Percentiles rank a stretch among this genome's conserved stretches.
Evolutionary conservation across 2,113 vertebrate species (phyloP).

Genomic region (Sebastes schlegelii): DNA sequence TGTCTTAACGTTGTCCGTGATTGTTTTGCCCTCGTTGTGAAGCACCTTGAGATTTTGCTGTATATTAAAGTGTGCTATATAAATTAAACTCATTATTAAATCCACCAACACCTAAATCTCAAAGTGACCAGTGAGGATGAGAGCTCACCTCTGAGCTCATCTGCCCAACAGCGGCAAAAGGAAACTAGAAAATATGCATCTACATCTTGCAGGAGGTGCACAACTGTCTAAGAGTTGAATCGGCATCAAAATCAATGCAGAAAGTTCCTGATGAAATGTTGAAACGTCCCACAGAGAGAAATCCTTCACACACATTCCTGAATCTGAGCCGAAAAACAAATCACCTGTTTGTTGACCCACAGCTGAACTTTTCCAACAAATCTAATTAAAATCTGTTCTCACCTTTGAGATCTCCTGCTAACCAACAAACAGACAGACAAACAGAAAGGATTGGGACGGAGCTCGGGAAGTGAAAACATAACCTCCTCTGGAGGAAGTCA

Average conservation of each 20-base stretch:
- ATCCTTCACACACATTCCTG: background rate
- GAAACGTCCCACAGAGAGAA: background rate
- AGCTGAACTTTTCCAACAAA: conserved; percentile 9
- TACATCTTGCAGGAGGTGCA: no score
- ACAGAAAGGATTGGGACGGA: background rate
- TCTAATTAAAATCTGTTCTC: conserved; percentile 3
- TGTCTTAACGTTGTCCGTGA: no score
- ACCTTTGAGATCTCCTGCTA: background rate
- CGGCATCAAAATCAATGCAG: background rate
- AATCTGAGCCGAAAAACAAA: background rate
- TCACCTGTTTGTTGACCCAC: background rate
- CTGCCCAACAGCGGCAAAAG: no score
- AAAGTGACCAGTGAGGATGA: no score
- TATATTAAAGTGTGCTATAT: no score
- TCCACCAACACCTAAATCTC: no score
- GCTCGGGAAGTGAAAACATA: background rate
- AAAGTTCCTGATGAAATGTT: background rate
- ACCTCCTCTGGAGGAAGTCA: background rate
- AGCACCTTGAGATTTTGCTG: no score
- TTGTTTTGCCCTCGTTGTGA: no score
- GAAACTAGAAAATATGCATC: no score
- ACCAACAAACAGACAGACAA: background rate
- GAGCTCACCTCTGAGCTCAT: no score
- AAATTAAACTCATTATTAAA: no score
- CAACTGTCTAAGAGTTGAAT: no score